phyloP scores from a whole-genome alignment of 1,140 invertebrate species.

The Solen grandis region DNA sequence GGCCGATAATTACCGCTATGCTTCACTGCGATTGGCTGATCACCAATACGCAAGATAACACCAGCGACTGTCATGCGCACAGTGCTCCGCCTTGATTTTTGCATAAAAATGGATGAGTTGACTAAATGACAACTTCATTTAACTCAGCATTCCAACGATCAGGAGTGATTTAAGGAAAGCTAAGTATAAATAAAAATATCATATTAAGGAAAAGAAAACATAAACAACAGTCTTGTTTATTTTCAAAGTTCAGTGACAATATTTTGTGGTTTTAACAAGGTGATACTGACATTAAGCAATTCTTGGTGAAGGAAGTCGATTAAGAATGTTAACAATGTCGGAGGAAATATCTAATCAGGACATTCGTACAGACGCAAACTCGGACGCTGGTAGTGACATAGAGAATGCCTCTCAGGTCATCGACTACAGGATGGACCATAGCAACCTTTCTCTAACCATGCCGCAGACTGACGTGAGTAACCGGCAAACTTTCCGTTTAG shows the following conservation, averaged over 20 bases:
- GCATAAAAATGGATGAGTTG: conserved; percentile 43
- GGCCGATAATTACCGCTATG: conserved; percentile 22
- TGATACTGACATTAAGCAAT: not conserved
- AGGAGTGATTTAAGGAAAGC: not conserved
- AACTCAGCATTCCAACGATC: not conserved
- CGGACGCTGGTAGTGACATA: conserved; percentile 41
- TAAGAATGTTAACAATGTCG: conserved; percentile 43
- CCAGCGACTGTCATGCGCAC: conserved; percentile 13
- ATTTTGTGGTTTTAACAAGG: not conserved
- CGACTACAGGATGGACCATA: conserved; percentile 33
- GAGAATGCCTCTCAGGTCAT: conserved; percentile 47
- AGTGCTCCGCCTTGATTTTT: conserved; percentile 35
- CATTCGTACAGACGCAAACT: conserved; percentile 21
- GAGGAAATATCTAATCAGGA: conserved; percentile 13
- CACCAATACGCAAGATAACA: conserved; percentile 29
- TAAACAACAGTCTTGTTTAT: no score
- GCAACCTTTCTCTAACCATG: conserved; percentile 38
- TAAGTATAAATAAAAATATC: not conserved
- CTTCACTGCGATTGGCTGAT: conserved; percentile 35
- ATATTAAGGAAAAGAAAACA: no score
- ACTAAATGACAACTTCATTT: conserved; percentile 10
- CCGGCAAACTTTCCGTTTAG: conserved; percentile 4
- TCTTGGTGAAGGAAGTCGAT: not conserved
- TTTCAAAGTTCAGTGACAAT: not conserved
- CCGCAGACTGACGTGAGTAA: not conserved